These are phyloP conservation scores for Melanerpes aurifrons DNA, from an alignment of 2,113 vertebrate species.

Conservation along the genomic window DNA sequence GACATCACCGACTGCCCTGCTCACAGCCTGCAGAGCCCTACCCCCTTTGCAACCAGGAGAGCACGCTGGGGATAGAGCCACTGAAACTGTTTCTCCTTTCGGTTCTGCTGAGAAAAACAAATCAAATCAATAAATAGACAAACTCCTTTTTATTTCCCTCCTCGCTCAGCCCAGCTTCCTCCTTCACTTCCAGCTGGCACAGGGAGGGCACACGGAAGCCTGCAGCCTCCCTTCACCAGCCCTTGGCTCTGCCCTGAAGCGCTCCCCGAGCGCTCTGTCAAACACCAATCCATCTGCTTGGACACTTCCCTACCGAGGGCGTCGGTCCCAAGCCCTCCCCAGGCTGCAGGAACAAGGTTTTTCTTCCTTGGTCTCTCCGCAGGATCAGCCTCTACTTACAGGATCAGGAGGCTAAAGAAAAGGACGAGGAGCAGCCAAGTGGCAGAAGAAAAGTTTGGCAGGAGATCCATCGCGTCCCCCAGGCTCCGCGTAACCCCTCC, in stretches of 20 bases:
- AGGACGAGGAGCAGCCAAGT: conserved; percentile 70
- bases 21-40: neutral
- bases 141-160: neutral
- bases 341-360: neutral
- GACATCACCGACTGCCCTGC: neutral
- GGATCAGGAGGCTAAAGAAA: conserved; percentile 46
- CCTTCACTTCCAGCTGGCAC: neutral
- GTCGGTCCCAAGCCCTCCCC: neutral
- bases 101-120: neutral
- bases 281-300: neutral
- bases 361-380: neutral
- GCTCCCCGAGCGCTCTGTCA: neutral
- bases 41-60: neutral
- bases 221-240: neutral
- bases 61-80: neutral
- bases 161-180: neutral
- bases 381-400: conserved; percentile 59
- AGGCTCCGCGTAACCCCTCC: fast-evolving
- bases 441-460: conserved; percentile 45
- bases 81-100: neutral
- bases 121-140: too few species aligned
- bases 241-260: neutral
- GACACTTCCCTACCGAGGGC: fast-evolving
- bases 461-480: neutral
- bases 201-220: neutral